Evolutionary conservation across 1,140 invertebrate genomes (phyloP), one percentile per base, ranked within the genome.

Genomic region (Heterodera carotae): DNA sequence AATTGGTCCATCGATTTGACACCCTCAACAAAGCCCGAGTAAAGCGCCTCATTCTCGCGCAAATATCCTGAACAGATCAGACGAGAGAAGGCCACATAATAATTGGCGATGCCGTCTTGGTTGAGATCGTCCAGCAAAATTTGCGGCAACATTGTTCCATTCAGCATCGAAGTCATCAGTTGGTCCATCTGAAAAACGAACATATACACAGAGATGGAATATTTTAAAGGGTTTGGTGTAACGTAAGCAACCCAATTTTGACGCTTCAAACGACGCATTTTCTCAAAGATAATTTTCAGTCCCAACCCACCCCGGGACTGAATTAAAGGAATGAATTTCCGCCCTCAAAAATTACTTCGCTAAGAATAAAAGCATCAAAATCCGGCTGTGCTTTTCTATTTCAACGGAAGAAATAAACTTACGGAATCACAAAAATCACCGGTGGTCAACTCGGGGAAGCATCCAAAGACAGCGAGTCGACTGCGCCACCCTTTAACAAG

Each of bases 371-470:
- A 18, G 59, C 15, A 15, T 69, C 8, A 76, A 34, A 77, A n/a
- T n/a, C n/a, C n/a, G n/a, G n/a, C n/a, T 2, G n/a, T 36, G 74
- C 22, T 5, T n/a, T 10, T 31, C 75, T 25, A 22, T 43, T 25
- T 33, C 59, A 10, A 59, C 4, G 36, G 2, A 2, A 25, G 34
- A n/a, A 29, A 69, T 39, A 78, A 80, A 34, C 59, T 34, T 79
- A 84, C 83, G 27, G 83, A 69, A 70, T 84, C 82, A 59, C 83
- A 84, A 71, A 84, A 84, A 36, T 84, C 83, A 7, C 73, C 83
- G 66, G 83, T 84, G n/a, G 83, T 84, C 2, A 84, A 59, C 33
- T 85, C 83, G 36, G 83, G 84, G 76, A 85, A 85, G 39, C 12
- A 74, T 25, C 82, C 84, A 31, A 83, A 48, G 10, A 72, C 67